A percentile compares a stretch with the other conserved stretches of the same genome.
These are phyloP conservation scores for Ceratotherium simum DNA, from an alignment of 2,113 vertebrate species.

Conservation along the genomic window DNA sequence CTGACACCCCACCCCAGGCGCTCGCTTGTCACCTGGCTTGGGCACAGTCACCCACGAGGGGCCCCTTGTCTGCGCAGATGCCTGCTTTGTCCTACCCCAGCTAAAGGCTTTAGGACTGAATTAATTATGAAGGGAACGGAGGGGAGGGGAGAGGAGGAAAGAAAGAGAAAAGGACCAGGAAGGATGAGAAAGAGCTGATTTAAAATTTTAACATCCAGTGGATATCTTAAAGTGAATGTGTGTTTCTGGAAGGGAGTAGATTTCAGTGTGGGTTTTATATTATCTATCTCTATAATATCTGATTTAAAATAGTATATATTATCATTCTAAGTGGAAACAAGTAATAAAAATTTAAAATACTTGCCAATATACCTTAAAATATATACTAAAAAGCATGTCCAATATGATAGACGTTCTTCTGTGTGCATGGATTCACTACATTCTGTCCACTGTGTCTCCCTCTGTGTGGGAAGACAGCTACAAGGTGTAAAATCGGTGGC, in stretches of 20 bases:
- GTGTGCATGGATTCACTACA: neutral
- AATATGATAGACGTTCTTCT: too few species aligned
- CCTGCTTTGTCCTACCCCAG: neutral
- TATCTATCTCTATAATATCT: neutral
- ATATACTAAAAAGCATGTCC: neutral
- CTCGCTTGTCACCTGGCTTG: neutral
- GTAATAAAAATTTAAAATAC: neutral
- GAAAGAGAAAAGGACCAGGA: too few species aligned
- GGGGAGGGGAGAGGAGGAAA: neutral
- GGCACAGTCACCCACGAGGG: neutral
- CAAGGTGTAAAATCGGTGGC: neutral
- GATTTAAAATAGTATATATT: neutral
- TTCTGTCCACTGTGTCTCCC: neutral
- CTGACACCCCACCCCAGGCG: neutral
- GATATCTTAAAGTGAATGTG: rapidly evolving
- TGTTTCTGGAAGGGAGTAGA: neutral
- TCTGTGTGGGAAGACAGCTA: neutral
- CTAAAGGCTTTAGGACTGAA: neutral
- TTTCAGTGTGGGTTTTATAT: neutral
- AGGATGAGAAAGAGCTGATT: neutral
- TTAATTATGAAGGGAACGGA: rapidly evolving
- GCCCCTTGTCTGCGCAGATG: neutral
- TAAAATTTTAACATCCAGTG: neutral
- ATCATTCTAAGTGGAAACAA: neutral
- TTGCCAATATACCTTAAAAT: neutral